Percentiles rank a stretch among this genome's conserved stretches.
These are phyloP conservation scores for Drosophila dives DNA, from an alignment of 2,888 invertebrate species.

Conservation along the genomic window DNA sequence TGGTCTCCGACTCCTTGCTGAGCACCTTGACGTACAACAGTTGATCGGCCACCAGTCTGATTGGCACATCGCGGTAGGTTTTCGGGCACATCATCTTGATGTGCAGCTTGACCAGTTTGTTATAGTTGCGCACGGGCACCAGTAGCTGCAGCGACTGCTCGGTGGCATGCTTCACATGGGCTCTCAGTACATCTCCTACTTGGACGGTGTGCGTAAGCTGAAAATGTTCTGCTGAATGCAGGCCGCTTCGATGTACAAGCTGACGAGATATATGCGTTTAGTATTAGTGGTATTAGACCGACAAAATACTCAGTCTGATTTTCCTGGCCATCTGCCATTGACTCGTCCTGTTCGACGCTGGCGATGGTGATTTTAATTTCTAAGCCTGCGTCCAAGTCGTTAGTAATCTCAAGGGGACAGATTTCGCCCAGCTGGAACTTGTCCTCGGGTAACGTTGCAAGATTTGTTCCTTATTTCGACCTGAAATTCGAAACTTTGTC, in stretches of 20 bases:
- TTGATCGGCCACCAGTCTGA: slow-evolving; percentile 80
- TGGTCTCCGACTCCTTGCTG: slow-evolving; percentile 78
- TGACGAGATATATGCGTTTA: slow-evolving; percentile 67
- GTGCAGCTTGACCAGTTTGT: slow-evolving; percentile 82
- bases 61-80: slow-evolving; percentile 46
- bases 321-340: slow-evolving; percentile 33
- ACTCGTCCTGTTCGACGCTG: slow-evolving; percentile 47
- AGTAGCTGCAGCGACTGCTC: slow-evolving; percentile 80
- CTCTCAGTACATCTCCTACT: slow-evolving; percentile 79
- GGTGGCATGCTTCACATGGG: slow-evolving; percentile 80
- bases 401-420: slow-evolving; percentile 75
- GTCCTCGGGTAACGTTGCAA: slow-evolving; percentile 73
- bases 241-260: slow-evolving; percentile 70
- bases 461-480: slow-evolving; percentile 74
- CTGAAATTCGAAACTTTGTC: slow-evolving; percentile 78
- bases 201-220: slow-evolving; percentile 80
- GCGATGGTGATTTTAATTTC: slow-evolving; percentile 80
- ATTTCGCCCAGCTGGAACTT: slow-evolving; percentile 81
- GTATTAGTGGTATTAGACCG: slow-evolving; percentile 85
- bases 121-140: slow-evolving; percentile 79
- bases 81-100: slow-evolving; percentile 82
- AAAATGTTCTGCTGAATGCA: slow-evolving; percentile 82
- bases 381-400: slow-evolving; percentile 81
- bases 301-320: slow-evolving; percentile 60
- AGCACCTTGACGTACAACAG: slow-evolving; percentile 82